Percentiles rank a stretch among this genome's conserved stretches.
Conservation (phyloP, 2,113 vertebrate genomes). For the Gambusia affinis region DNA sequence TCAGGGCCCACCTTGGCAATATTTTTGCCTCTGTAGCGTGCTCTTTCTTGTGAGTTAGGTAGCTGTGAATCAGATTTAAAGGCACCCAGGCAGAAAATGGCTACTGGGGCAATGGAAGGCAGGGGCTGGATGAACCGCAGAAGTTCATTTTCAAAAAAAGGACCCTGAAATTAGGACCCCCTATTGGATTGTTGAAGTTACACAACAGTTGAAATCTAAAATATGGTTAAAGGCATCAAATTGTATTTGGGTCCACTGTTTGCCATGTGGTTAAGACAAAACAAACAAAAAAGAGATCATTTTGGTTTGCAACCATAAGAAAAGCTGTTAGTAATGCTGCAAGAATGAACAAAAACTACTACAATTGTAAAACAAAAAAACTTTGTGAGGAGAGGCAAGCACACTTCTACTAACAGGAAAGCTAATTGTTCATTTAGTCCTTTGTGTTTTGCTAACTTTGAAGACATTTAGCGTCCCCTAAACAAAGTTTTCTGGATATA, state of each 20-base stretch:
- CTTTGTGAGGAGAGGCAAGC: too few species aligned
- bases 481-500: too few species aligned
- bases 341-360: too few species aligned
- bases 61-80: slow-evolving; percentile 64
- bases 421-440: too few species aligned
- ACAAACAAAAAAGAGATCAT: not conserved
- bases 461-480: too few species aligned
- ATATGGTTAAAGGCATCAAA: not conserved
- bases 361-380: too few species aligned
- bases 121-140: slow-evolving; percentile 54
- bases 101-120: slow-evolving; percentile 56
- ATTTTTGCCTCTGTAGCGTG: slow-evolving; percentile 42
- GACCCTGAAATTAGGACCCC: slow-evolving; percentile 63
- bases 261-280: not conserved
- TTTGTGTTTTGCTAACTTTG: too few species aligned
- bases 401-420: too few species aligned
- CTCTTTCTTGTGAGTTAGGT: slow-evolving; percentile 39
- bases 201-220: slow-evolving; percentile 25
- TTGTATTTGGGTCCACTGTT: not conserved
- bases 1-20: slow-evolving; percentile 56
- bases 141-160: slow-evolving; percentile 70
- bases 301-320: not conserved
- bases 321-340: too few species aligned
- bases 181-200: slow-evolving; percentile 56
- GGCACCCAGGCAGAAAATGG: slow-evolving; percentile 78